These are phyloP conservation scores for Epirrhoe tristata DNA, from an alignment of 2,888 invertebrate genomes.

Conservation along the genomic window DNA sequence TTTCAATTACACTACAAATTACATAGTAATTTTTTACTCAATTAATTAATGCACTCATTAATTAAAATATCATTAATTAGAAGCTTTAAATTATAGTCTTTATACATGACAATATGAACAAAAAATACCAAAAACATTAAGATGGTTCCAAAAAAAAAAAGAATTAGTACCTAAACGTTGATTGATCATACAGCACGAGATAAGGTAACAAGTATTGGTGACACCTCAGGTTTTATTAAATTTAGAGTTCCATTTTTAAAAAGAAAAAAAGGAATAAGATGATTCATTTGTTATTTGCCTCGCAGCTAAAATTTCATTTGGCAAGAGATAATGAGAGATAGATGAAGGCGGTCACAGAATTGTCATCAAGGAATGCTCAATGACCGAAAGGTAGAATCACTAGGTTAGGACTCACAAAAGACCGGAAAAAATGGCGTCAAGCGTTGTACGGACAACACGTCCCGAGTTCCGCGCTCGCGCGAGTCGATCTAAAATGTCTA, in stretches of 20 bases:
- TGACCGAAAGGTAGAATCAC: too few species aligned
- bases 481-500: too few species aligned
- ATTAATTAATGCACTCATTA: background rate
- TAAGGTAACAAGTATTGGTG: constrained; percentile 70
- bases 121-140: constrained; percentile 6
- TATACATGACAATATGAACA: constrained; percentile 7
- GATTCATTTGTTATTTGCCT: too few species aligned
- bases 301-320: too few species aligned
- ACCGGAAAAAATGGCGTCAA: too few species aligned
- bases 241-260: background rate
- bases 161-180: constrained; percentile 62
- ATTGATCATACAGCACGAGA: constrained; percentile 75
- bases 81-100: background rate
- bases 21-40: background rate
- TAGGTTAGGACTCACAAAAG: too few species aligned
- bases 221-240: constrained; percentile 59
- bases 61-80: background rate
- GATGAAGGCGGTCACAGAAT: too few species aligned
- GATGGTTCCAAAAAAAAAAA: constrained; percentile 64
- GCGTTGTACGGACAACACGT: too few species aligned
- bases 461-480: too few species aligned
- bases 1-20: background rate
- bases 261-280: background rate
- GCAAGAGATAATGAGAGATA: too few species aligned
- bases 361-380: too few species aligned